Base-by-base conservation (phyloP, 2,888 invertebrate species). In the Masnerella sp. region DNA sequence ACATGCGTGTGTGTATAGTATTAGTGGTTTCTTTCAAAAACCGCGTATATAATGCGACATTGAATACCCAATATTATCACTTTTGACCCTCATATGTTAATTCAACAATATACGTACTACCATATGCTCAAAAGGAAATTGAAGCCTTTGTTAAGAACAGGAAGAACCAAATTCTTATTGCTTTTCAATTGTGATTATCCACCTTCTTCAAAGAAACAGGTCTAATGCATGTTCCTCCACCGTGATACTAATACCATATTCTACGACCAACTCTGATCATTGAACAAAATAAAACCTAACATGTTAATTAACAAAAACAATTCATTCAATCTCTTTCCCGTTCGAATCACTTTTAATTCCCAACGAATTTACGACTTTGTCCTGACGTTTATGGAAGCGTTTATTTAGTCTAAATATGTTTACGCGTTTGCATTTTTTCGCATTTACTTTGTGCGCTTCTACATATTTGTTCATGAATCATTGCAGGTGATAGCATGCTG, bases 101-200 rank as follows among this genome's bases (percentile, higher is more conserved):
- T 61, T 54, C 17, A 52, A 69, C 68, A 47, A 61, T 47, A 54
- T 43, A 38, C 5, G 17, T 52, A 32, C 45, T 40, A 14, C 61
- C 69, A 69, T 61, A 69, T 69, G 69, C 54, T 61, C 61, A 40
- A 38, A 17, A 69, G 69, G 54, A 69, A 61, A 69, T 69, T 61
- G 61, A 45, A 52, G 47, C 69, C 49, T 52, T 69, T 69, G 61
- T 69, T 34, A 11, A 32, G 43, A 49, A 62, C 61, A 62, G 69
- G 62, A 70, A 70, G 69, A 40, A 62, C 47, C 56, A 30, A 61
- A 70, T 49, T 49, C 18, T 38, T 32, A 34, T 32, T 38, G n/a
- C 30, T 59, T 47, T 40, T 47, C 54, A 54, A 32, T 54, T 52
- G 38, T 30, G 25, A 38, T 54, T 42, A 17, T 45, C n/a, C 42